These are phyloP conservation scores for Artemia franciscana DNA, from an alignment of 1,140 invertebrate genomes.

Conservation along the genomic window DNA sequence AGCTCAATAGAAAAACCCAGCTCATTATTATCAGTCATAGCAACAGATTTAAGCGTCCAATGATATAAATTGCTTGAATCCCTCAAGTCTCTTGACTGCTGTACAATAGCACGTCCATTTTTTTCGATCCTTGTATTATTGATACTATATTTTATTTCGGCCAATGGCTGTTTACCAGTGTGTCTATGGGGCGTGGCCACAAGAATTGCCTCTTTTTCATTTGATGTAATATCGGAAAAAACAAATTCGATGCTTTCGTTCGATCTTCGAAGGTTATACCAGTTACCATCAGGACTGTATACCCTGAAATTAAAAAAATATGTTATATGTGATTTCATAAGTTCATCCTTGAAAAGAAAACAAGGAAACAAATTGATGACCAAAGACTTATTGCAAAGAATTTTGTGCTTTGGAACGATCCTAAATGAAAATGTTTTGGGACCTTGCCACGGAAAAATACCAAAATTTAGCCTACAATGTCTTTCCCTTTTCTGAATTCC, in stretches of 20 bases:
- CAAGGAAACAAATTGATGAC: constrained; percentile 8
- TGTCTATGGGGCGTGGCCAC: constrained; percentile 63
- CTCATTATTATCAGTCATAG: constrained; percentile 52
- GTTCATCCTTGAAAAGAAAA: background rate
- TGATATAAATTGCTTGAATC: constrained; percentile 85
- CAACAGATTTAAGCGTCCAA: constrained; percentile 67
- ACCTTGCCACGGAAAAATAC: too few species aligned
- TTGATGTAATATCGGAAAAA: constrained; percentile 52
- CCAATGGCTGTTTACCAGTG: constrained; percentile 49
- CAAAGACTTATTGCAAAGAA: too few species aligned
- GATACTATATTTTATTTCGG: constrained; percentile 58
- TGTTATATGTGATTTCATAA: background rate
- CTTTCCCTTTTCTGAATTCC: too few species aligned
- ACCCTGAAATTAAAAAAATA: constrained; percentile 25
- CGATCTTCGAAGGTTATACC: constrained; percentile 49
- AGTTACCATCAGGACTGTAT: constrained; percentile 52
- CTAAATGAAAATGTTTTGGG: too few species aligned
- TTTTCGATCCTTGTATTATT: constrained; percentile 58
- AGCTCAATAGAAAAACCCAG: constrained; percentile 62
- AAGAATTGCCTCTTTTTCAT: constrained; percentile 49
- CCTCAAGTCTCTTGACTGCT: constrained; percentile 66
- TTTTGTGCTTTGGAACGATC: too few species aligned
- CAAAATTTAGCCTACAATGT: too few species aligned
- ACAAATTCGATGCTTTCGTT: constrained; percentile 63
- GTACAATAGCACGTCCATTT: constrained; percentile 58